These are phyloP conservation scores for Oegoconia quadripuncta DNA, from an alignment of 2,888 invertebrate genomes.

Conservation along the genomic window DNA sequence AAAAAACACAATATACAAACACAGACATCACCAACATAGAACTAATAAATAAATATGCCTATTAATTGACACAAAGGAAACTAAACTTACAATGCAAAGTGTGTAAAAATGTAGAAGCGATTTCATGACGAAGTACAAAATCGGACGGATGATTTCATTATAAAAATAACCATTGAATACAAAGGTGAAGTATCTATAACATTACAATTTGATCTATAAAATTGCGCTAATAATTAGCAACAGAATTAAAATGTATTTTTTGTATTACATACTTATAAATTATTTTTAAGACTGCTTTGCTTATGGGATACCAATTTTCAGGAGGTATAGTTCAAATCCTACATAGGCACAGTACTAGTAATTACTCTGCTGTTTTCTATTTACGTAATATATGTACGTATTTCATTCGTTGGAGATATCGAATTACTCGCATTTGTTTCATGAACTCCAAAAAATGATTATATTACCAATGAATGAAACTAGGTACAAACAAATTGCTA, in stretches of 20 bases:
- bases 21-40: constrained; percentile 18
- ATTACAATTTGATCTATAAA: not conserved
- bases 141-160: constrained; percentile 9
- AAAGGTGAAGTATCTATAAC: not conserved
- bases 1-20: constrained; percentile 12
- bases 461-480: no score
- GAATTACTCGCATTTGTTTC: no score
- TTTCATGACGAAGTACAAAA: constrained; percentile 2
- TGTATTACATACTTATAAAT: no score
- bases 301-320: no score
- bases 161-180: not conserved
- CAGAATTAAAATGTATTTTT: not conserved
- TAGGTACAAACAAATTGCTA: no score
- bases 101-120: constrained; percentile 1
- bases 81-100: not conserved
- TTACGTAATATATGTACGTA: no score
- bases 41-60: constrained; percentile 16
- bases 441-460: no score
- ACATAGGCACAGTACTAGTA: no score
- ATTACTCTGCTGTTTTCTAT: no score
- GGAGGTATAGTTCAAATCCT: no score
- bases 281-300: no score
- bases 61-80: constrained; percentile 5
- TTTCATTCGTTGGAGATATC: no score
- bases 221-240: not conserved